Evolutionary conservation across 1,140 invertebrate species (phyloP).

Genomic region (Drosophila bocqueti): DNA sequence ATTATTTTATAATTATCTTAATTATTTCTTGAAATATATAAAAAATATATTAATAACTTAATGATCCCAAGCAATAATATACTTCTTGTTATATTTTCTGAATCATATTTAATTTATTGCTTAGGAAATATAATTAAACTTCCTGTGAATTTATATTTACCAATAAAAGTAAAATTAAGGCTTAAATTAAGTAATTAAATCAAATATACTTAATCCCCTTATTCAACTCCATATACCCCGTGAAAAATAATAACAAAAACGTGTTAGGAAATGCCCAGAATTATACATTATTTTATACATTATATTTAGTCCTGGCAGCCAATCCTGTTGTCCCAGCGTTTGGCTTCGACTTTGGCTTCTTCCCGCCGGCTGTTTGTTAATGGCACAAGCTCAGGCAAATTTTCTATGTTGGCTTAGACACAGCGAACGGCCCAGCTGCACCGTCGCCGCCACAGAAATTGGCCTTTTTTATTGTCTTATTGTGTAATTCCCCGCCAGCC

Average conservation of each 20-base stretch:
- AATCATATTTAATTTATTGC: no score
- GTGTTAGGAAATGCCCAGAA: not conserved
- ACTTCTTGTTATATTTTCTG: no score
- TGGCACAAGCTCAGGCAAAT: conserved; percentile 53
- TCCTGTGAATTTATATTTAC: no score
- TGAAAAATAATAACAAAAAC: not conserved
- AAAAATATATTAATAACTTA: no score
- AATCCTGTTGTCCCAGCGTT: conserved; percentile 21
- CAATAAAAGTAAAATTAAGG: no score
- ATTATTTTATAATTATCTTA: no score
- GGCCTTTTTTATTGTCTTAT: conserved; percentile 66
- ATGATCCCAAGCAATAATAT: no score
- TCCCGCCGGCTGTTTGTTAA: conserved; percentile 63
- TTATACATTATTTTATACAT: conserved; percentile 19
- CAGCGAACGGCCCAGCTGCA: conserved; percentile 59
- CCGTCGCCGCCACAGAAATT: conserved; percentile 56
- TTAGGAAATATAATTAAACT: no score
- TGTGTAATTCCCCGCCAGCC: conserved; percentile 45
- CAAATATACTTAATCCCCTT: not conserved
- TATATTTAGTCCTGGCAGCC: not conserved
- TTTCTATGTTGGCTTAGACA: conserved; percentile 62
- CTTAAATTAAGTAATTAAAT: not conserved
- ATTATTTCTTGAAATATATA: no score
- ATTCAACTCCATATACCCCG: not conserved
- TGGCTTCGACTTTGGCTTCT: conserved; percentile 43